Evolutionary conservation across 1,140 invertebrate genomes (phyloP), one percentile per base, ranked within the genome.

Genomic region (Popillia japonica): DNA sequence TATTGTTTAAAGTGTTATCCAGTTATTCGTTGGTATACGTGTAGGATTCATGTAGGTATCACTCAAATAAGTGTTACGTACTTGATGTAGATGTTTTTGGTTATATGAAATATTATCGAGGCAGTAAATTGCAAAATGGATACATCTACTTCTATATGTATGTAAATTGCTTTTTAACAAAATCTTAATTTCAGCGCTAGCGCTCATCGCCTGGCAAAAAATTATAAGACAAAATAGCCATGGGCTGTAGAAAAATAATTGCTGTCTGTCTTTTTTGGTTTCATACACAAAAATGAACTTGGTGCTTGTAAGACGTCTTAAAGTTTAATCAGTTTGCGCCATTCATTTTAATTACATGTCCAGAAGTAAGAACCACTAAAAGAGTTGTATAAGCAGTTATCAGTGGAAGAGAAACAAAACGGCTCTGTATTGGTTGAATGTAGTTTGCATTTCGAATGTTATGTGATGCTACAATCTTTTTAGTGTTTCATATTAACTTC

Each of bases 281-380:
- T 48, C 10, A 4, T n/a, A 48, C 17, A 14, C 11, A 48, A 48
- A 48, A 48, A 48, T 48, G 11, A 48, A 48, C 44, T 48, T 48
- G 44, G 7, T 48, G 44, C 44, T 11, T n/a, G n/a, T n/a, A 48
- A n/a, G 8, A 4, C 11, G 44, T n/a, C 44, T 48, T 10, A 48
- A 48, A 48, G 1, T 48, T 48, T 48, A 48, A 48, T 48, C 44
- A n/a, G 44, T 48, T 48, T n/a, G 11, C 44, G 44, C 44, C 44
- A 48, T 48, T 48, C 44, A 48, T 48, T 48, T 48, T 48, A 48
- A 48, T 48, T 48, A 48, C 11, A 48, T 48, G 44, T 48, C 44
- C 44, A 48, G 44, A n/a, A 48, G 17, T n/a, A 10, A n/a, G 11
- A 48, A 48, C 17, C 44, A 6, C 44, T 48, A 48, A 48, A n/a